Percentiles rank a stretch among this genome's conserved stretches.
Evolutionary conservation across 2,797 vertebrate genomes (phyloP).

Genomic region (Miichthys miiuy): DNA sequence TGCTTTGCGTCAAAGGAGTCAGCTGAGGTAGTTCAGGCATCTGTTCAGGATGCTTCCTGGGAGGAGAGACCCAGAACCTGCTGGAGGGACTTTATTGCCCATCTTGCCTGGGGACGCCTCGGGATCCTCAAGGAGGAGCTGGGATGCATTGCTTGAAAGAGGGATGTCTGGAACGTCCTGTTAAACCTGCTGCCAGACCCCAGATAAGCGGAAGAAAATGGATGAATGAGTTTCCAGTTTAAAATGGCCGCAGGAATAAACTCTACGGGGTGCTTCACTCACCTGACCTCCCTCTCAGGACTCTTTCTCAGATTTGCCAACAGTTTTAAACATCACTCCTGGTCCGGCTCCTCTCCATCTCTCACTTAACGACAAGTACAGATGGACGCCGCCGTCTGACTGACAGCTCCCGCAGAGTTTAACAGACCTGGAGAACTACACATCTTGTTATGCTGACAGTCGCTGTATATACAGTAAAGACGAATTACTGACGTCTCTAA

Average conservation of each 20-base stretch:
- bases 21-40: no score
- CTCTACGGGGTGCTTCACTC: slow-evolving; percentile 26
- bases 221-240: neutral
- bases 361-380: slow-evolving; percentile 47
- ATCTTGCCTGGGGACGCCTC: no score
- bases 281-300: slow-evolving; percentile 48
- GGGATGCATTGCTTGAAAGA: no score
- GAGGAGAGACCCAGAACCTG: no score
- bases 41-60: no score
- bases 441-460: slow-evolving; percentile 24
- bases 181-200: no score
- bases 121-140: no score
- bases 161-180: no score
- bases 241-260: slow-evolving; percentile 35
- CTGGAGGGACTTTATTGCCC: no score
- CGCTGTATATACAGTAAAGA: slow-evolving; percentile 22
- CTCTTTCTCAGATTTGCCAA: slow-evolving; percentile 40
- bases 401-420: slow-evolving; percentile 35
- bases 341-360: slow-evolving; percentile 8
- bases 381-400: slow-evolving; percentile 53
- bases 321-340: slow-evolving; percentile 25
- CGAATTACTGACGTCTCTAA: slow-evolving; percentile 2
- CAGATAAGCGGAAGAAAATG: no score
- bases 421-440: slow-evolving; percentile 8
- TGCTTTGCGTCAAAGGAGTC: no score